A percentile compares a stretch with the other conserved stretches of the same genome.
Evolutionary conservation across 2,113 vertebrate genomes (phyloP).

Genomic region (Cyanocitta stelleri): DNA sequence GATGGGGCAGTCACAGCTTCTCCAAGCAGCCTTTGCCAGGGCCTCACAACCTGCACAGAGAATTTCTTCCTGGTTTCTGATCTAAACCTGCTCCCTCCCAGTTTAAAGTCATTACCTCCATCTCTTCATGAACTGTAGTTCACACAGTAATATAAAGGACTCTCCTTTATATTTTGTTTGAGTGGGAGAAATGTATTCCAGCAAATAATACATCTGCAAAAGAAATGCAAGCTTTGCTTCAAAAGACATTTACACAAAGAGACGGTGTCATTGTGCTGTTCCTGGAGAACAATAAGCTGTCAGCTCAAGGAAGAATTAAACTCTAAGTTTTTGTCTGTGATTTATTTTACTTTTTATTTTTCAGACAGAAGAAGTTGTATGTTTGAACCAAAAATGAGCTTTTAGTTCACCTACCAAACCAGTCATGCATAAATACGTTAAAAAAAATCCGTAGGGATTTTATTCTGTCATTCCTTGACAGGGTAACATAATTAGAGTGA

Average conservation of each 20-base stretch:
- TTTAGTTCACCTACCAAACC: not conserved
- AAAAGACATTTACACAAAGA: not conserved
- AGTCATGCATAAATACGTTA: not conserved
- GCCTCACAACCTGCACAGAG: no score
- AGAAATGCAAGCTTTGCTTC: not conserved
- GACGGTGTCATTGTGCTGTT: not conserved
- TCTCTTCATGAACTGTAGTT: not conserved
- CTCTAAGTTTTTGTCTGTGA: not conserved
- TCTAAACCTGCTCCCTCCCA: not conserved
- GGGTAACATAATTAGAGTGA: not conserved
- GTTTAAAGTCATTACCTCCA: not conserved
- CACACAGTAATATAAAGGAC: not conserved
- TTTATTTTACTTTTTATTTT: not conserved
- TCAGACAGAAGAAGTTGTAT: not conserved
- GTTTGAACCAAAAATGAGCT: not conserved
- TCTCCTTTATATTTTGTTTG: not conserved
- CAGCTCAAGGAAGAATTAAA: not conserved
- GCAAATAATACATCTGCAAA: not conserved
- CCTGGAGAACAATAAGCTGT: not conserved
- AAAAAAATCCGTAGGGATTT: not conserved
- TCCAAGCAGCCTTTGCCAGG: not conserved
- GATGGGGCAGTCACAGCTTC: not conserved
- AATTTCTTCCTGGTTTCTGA: not conserved
- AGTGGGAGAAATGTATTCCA: not conserved
- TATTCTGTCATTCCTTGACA: not conserved